Percentiles rank a stretch among this genome's conserved stretches.
Evolutionary conservation across 2,797 vertebrate species (phyloP).

Genomic region (Phataginus tricuspis): DNA sequence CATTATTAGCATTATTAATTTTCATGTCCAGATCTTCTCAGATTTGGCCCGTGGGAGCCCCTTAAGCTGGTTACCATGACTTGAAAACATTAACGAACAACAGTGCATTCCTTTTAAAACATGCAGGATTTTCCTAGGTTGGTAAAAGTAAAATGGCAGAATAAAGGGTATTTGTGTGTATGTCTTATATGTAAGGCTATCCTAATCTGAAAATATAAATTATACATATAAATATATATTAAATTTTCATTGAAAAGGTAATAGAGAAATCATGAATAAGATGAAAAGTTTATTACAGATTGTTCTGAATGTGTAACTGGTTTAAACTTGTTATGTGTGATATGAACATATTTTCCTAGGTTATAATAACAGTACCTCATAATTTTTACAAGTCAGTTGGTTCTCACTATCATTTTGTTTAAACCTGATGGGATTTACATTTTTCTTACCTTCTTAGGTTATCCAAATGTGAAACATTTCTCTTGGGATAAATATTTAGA

Average conservation of each 20-base stretch:
- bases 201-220: background rate
- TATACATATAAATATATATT: background rate
- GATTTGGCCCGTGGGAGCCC: background rate
- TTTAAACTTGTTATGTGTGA: background rate
- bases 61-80: background rate
- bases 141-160: background rate
- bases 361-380: background rate
- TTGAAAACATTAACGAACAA: background rate
- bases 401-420: background rate
- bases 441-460: slow-evolving; percentile 83
- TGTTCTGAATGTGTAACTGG: background rate
- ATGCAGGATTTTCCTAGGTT: background rate
- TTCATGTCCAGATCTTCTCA: background rate
- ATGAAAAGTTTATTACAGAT: background rate
- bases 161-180: background rate
- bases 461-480: slow-evolving; percentile 89
- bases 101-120: background rate
- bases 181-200: background rate
- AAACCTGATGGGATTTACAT: slow-evolving; percentile 33
- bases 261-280: background rate
- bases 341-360: background rate
- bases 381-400: background rate
- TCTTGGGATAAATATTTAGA: slow-evolving; percentile 92
- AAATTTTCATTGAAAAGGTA: slow-evolving; percentile 15
- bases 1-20: background rate